Percentiles rank a stretch among this genome's conserved stretches.
These are phyloP conservation scores for Glyptemys insculpta DNA, from an alignment of 2,797 vertebrate genomes.

Conservation along the genomic window DNA sequence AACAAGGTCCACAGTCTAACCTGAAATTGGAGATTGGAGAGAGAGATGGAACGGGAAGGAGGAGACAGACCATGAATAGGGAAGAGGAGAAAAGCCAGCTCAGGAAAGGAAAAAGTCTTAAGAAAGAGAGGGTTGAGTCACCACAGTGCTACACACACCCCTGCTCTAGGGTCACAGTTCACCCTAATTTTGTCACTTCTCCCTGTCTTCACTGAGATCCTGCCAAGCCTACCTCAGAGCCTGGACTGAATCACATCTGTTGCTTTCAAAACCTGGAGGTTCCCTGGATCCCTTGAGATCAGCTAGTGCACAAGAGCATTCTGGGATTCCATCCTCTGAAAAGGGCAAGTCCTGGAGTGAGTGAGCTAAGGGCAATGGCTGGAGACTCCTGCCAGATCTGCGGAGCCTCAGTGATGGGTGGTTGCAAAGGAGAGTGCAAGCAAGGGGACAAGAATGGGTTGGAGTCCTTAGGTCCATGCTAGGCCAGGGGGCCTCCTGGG, in stretches of 20 bases:
- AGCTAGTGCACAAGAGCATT: background rate
- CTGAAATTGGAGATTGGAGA: background rate
- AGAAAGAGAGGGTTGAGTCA: background rate
- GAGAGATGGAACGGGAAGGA: background rate
- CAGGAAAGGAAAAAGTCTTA: background rate
- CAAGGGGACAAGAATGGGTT: no score
- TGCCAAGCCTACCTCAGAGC: background rate
- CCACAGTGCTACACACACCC: background rate
- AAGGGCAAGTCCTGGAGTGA: background rate
- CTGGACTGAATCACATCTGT: background rate
- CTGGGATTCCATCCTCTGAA: no score
- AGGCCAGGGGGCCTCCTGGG: background rate
- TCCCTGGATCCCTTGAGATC: background rate
- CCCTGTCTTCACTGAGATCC: background rate
- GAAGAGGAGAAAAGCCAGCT: background rate
- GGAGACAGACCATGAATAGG: background rate
- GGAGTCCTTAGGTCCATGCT: accelerated
- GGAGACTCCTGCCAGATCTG: background rate
- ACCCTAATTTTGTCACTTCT: background rate
- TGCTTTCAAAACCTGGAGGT: background rate
- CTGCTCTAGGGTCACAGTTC: background rate
- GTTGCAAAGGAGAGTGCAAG: background rate
- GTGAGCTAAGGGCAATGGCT: background rate
- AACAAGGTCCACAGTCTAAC: background rate
- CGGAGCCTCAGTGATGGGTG: background rate